A percentile compares a stretch with the other conserved stretches of the same genome.
phyloP scores from a whole-genome alignment of 2,797 vertebrate genomes.

The Pelochelys cantorii region DNA sequence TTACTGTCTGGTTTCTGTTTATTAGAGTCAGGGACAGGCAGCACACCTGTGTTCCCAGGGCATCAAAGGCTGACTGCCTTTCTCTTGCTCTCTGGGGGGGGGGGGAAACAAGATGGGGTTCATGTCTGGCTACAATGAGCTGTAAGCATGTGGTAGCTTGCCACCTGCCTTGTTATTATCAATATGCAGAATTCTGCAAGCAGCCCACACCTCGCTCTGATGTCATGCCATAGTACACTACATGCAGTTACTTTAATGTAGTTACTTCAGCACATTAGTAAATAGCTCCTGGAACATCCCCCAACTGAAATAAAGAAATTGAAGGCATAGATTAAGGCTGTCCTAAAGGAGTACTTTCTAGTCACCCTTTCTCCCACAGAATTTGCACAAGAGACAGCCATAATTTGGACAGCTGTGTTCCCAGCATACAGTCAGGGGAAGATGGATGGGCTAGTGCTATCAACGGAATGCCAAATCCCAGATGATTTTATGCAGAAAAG shows the following conservation, averaged over 20 bases:
- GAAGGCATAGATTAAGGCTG: background rate
- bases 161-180: background rate
- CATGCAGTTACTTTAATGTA: background rate
- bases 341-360: background rate
- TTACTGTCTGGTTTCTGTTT: too few relatives aligned
- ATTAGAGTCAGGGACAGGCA: too few relatives aligned
- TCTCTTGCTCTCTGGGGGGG: too few relatives aligned
- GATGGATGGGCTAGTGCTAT: background rate
- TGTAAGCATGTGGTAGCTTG: background rate
- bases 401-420: rapidly evolving
- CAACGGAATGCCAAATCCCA: background rate
- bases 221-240: rapidly evolving
- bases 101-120: too few relatives aligned
- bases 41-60: too few relatives aligned
- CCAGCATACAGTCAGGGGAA: background rate
- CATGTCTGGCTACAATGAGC: too few relatives aligned
- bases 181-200: background rate
- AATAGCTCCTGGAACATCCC: background rate
- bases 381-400: background rate
- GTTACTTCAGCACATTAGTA: background rate
- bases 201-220: background rate
- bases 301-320: background rate
- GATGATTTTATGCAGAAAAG: background rate
- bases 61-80: too few relatives aligned
- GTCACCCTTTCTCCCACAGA: rapidly evolving